phyloP scores from a whole-genome alignment of 2,797 vertebrate genomes.

The Enteromius anoplus region DNA sequence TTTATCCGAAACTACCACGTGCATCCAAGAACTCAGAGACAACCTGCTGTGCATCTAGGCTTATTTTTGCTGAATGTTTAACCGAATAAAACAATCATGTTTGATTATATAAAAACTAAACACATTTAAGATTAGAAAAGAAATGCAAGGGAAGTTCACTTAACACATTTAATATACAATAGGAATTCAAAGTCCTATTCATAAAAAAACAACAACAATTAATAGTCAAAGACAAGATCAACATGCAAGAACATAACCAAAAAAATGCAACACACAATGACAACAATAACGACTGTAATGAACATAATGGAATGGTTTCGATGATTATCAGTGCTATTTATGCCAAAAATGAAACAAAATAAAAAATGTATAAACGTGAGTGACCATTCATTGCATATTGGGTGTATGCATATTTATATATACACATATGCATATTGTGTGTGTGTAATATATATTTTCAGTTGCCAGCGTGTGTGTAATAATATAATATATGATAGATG shows the following conservation, averaged over 20 bases:
- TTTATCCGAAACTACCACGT: background rate
- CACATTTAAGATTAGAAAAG: background rate
- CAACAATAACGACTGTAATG: background rate
- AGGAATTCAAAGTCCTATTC: background rate
- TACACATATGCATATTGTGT: too few relatives aligned
- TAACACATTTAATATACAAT: background rate
- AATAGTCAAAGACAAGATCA: background rate
- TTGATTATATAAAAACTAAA: background rate
- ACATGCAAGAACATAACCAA: background rate
- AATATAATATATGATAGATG: too few relatives aligned
- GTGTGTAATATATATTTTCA: background rate
- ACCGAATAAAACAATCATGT: background rate
- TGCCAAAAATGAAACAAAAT: background rate
- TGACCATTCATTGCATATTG: background rate
- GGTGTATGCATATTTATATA: too few relatives aligned
- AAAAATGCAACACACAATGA: background rate
- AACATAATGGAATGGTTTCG: background rate
- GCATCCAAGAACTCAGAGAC: background rate
- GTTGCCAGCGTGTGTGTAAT: background rate
- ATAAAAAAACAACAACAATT: too few relatives aligned
- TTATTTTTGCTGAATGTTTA: background rate
- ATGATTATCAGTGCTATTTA: background rate
- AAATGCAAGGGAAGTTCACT: background rate
- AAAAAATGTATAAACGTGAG: background rate
- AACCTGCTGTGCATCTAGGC: background rate